Evolutionary conservation across 2,113 vertebrate species (phyloP), one percentile per base, ranked within the genome.

Genomic region (Nothoprocta pentlandii): DNA sequence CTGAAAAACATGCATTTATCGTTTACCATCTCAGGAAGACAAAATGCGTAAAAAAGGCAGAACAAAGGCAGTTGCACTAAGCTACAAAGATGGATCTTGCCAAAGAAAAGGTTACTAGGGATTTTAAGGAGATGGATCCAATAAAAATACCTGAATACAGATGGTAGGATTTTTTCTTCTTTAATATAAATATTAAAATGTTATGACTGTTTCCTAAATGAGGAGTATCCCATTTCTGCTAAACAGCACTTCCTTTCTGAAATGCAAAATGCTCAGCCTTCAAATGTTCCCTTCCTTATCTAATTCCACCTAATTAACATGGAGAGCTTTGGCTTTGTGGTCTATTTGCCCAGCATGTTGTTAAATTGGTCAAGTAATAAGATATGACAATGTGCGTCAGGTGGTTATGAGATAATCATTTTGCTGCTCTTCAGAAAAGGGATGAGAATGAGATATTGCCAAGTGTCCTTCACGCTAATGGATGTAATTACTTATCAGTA

Each of bases 381-480:
- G 85, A 92, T 66, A 93, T 64, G 67, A 94, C 88, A 96, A 85
- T 69, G 73, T 51, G 82, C 75, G 51, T 89, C 84, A 92, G 87
- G 78, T 69, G 78, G 78, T 49, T 89, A 22, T 11, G 77, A 89
- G 80, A 91, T 23, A 71, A 92, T 89, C 2, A 53, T 81, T 87
- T 47, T 79, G 53, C 56, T 53, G 64, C 80, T 75, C 39, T 46
- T 71, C 49, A 41, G 59, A 91, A 87, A 69, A 94, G 0, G 22
- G 44, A 39, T 53, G n/a, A 85, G 80, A 32, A 89, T 16, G 67
- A 85, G 71, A 79, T 87, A 77, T 89, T 93, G 67, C 47, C 49
- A 39, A 79, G 22, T 5, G 67, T 66, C 80, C 89, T 76, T 91
- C 87, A 49, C 6, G 4, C 49, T 85, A 87, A 93, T 89, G 47